Evolutionary conservation across 2,113 vertebrate species (phyloP).

Genomic region (Castor canadensis): DNA sequence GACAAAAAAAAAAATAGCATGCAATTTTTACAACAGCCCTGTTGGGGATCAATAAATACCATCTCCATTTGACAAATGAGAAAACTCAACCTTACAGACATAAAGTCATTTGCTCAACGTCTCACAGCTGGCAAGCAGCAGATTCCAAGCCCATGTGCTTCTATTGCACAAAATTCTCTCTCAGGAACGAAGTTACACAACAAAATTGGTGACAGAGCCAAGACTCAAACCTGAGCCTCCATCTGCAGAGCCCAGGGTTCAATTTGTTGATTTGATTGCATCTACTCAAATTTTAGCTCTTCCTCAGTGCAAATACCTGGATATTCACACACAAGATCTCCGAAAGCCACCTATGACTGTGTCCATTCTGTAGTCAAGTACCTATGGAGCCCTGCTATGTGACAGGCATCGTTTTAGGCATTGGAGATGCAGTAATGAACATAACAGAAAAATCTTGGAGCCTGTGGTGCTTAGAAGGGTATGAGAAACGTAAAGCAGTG

Average conservation of each 20-base stretch:
- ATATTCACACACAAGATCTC: background rate
- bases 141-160: background rate
- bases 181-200: background rate
- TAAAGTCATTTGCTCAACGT: conserved; percentile 1
- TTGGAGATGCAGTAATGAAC: background rate
- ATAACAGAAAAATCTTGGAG: background rate
- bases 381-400: background rate
- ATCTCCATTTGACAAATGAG: conserved; percentile 17
- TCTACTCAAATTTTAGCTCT: background rate
- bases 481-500: background rate
- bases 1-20: conserved; percentile 19
- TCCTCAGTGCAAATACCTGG: background rate
- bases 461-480: background rate
- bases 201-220: background rate
- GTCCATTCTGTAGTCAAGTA: background rate
- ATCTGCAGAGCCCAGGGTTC: background rate
- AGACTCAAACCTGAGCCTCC: background rate
- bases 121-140: background rate
- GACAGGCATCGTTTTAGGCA: background rate
- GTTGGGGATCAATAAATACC: background rate
- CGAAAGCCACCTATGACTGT: background rate
- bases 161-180: background rate
- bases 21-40: background rate
- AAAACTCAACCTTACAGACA: background rate
- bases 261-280: background rate